Evolutionary conservation across 2,888 invertebrate genomes (phyloP), one percentile per base, ranked within the genome.

Genomic region (Zaprionus lineosus): DNA sequence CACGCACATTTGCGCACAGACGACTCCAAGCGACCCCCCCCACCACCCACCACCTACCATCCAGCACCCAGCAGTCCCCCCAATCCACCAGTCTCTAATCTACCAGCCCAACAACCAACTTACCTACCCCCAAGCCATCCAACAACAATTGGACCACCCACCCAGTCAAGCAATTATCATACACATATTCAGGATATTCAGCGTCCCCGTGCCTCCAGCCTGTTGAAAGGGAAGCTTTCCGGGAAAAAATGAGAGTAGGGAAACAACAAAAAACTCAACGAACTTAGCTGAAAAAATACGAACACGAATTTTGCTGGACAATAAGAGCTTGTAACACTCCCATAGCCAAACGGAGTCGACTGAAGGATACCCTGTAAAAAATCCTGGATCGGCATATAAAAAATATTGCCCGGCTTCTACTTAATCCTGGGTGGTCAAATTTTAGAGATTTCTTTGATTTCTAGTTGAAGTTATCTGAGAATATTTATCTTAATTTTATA

Each of bases 291-390:
- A 58, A 70, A 58, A 73, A 78, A 78, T 75, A 82, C 76, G 79
- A 82, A 79, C 79, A 82, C 79, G 79, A 79, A 79, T 74, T 74
- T 62, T 71, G 76, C 71, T 76, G 79, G 83, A 74, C 83, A 79
- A 82, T 78, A 74, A 77, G 69, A 67, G 67, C 58, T 51, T 34
- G 26, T 36, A 39, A 52, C 65, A 44, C 39, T 24, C 8, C 4
- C 8, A 8, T 19, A n/a, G n/a, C n/a, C 24, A n/a, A 8, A 4
- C n/a, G n/a, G 6, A n/a, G 8, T 8, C 24, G 8, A 24, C 24
- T 24, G n/a, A 3, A 4, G 24, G 24, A 24, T 24, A 24, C 8
- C 2, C 24, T 24, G 2, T 24, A 24, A 3, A 2, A 6, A 8
- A 3, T 19, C 5, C 19, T 19, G n/a, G n/a, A n/a, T n/a, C n/a